Percentiles rank a stretch among this genome's conserved stretches.
Conservation (phyloP, 2,113 vertebrate species). For the Danio rerio region DNA sequence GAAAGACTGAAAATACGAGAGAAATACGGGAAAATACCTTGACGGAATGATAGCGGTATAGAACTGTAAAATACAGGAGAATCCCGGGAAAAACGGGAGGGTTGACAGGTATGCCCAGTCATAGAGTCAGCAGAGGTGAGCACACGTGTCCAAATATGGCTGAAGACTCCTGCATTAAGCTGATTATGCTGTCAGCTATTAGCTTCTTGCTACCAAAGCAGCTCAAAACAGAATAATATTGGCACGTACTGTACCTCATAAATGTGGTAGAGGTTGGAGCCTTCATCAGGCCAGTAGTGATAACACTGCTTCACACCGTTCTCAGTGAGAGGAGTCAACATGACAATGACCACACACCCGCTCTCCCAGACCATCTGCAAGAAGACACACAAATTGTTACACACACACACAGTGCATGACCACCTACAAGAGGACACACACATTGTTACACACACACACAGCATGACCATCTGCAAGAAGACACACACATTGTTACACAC, state of each 20-base stretch:
- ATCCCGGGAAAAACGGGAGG: too few species aligned
- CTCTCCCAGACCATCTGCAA: constrained; percentile 99
- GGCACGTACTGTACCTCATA: constrained; percentile 85
- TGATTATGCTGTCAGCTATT: too few species aligned
- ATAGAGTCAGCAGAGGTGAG: too few species aligned
- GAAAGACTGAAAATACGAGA: too few species aligned
- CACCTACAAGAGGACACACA: constrained; percentile 25
- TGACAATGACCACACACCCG: constrained; percentile 94
- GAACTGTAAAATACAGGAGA: too few species aligned
- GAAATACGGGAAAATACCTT: too few species aligned
- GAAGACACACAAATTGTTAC: not conserved
- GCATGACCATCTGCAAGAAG: constrained; percentile 1
- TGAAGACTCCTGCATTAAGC: too few species aligned
- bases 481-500: constrained; percentile 12
- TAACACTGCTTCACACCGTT: constrained; percentile 93
- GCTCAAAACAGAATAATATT: not conserved
- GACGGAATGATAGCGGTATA: too few species aligned
- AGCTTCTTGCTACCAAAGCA: too few species aligned
- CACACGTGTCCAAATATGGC: too few species aligned
- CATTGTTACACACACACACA: not conserved
- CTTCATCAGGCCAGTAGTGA: constrained; percentile 98
- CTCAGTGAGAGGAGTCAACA: constrained; percentile 92
- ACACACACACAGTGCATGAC: not conserved
- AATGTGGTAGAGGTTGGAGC: constrained; percentile 94
- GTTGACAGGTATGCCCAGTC: too few species aligned